Base-by-base conservation (phyloP, 2,113 vertebrate genomes). In the Phoenicopterus ruber region DNA sequence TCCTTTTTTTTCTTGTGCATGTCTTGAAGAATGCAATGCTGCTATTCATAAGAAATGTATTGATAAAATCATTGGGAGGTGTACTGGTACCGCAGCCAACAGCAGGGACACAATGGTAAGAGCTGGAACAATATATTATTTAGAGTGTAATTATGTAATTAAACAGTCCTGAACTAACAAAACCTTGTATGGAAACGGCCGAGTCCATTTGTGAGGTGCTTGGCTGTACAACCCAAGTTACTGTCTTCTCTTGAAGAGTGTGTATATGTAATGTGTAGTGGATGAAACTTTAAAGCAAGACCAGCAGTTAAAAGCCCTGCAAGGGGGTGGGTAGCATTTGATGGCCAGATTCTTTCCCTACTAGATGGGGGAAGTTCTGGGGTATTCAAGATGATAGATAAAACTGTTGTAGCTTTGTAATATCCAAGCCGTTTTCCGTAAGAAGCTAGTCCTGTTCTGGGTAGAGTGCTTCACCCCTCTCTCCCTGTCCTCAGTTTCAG, bases 21-120 rank as follows among this genome's bases (percentile, higher is more conserved):
- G 81, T 93, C 87, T 52, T 95, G 95, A 97, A 99, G 99, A 99
- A 98, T 99, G 99, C 97, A 99, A 99, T 59, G 99, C 99, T 85
- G 99, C 99, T 97, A 99, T 99, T 98, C 99, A 99, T 92, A 99
- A 99, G 98, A 99, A 99, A 97, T 99, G 99, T 97, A 99, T 99
- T 63, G 99, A 99, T 96, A 99, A 99, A 98, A 99, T 99, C 98
- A 99, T 99, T 67, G 99, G 99, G 97, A 98, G 99, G 97, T 99
- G 99, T 94, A 99, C 99, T 1, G 99, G 99, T 80, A 99, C 99
- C 3, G 99, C 99, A 20, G 96, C 99, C 97, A 99, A 99, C 98
- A 99, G 99, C 97, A 99, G 99, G 90, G 99, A 99, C 96, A 99
- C 99, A 77, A 98, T 99, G 99, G 99, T 99, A 98, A 97, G 98